A percentile compares a stretch with the other conserved stretches of the same genome.
Conservation (phyloP, 2,888 invertebrate species). For the Hyalella azteca region DNA sequence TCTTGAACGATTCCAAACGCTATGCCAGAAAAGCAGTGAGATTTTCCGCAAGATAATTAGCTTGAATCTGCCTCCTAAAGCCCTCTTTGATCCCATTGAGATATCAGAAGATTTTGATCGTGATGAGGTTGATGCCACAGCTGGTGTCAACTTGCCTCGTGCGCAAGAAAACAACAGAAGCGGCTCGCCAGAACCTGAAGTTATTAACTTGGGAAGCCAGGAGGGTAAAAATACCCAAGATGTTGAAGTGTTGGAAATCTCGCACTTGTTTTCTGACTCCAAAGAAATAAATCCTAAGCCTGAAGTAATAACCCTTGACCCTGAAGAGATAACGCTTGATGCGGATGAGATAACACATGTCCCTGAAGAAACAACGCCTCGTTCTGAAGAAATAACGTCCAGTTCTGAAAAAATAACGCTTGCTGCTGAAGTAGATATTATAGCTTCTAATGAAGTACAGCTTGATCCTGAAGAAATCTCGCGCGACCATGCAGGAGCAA, state of each 20-base stretch:
- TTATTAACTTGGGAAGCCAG: neutral
- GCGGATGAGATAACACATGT: neutral
- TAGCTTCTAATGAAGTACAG: neutral
- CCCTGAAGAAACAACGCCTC: no score
- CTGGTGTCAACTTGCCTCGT: neutral
- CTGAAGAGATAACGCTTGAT: neutral
- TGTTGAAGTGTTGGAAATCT: no score
- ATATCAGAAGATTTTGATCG: neutral
- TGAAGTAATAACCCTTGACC: neutral
- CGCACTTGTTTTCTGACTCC: no score
- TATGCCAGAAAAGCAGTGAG: conserved; percentile 43
- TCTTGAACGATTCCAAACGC: conserved; percentile 46
- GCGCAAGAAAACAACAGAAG: neutral
- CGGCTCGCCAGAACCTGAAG: neutral
- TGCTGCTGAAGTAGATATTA: neutral
- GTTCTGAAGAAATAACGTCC: neutral
- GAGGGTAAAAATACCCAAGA: neutral
- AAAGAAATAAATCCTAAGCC: neutral
- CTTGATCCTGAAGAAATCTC: neutral
- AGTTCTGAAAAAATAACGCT: neutral
- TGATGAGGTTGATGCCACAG: neutral
- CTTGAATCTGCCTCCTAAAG: conserved; percentile 37
- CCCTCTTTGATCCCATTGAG: conserved; percentile 41
- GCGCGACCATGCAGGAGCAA: neutral
- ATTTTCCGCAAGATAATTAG: conserved; percentile 31